Percentiles rank a stretch among this genome's conserved stretches.
phyloP scores from a whole-genome alignment of 2,888 invertebrate species.

The Zaprionus lineosus region DNA sequence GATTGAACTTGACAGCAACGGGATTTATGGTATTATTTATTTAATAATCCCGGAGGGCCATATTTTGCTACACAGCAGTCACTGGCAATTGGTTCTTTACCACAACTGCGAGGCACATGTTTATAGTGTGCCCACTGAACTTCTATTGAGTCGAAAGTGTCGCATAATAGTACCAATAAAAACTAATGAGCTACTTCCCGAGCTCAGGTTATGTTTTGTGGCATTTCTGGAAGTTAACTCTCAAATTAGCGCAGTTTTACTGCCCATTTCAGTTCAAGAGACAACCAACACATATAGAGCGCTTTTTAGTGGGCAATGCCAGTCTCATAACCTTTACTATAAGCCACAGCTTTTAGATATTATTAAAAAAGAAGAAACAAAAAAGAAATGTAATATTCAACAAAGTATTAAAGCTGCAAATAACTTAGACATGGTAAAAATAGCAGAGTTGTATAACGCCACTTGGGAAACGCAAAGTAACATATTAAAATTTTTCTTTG shows the following conservation, averaged over 20 bases:
- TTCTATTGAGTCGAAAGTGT: constrained; percentile 57
- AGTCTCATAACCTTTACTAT: constrained; percentile 19
- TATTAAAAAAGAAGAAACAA: neutral
- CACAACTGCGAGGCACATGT: constrained; percentile 38
- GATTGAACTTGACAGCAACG: constrained; percentile 23
- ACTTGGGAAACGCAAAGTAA: neutral
- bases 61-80: constrained; percentile 44
- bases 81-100: constrained; percentile 72
- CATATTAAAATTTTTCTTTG: constrained; percentile 40
- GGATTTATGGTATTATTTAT: constrained; percentile 62
- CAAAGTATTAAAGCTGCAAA: constrained; percentile 29
- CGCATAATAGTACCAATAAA: constrained; percentile 59
- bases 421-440: constrained; percentile 6
- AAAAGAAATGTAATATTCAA: neutral
- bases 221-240: constrained; percentile 46
- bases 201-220: constrained; percentile 56
- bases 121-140: constrained; percentile 60
- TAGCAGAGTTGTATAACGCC: constrained; percentile 37
- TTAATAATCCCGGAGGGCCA: constrained; percentile 53
- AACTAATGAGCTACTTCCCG: constrained; percentile 50
- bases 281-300: constrained; percentile 28
- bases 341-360: neutral
- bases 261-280: constrained; percentile 38
- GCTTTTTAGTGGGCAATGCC: constrained; percentile 46
- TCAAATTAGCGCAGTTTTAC: constrained; percentile 45